Conservation (phyloP, 2,888 invertebrate genomes). For the Rotaria magnacalcarata region DNA sequence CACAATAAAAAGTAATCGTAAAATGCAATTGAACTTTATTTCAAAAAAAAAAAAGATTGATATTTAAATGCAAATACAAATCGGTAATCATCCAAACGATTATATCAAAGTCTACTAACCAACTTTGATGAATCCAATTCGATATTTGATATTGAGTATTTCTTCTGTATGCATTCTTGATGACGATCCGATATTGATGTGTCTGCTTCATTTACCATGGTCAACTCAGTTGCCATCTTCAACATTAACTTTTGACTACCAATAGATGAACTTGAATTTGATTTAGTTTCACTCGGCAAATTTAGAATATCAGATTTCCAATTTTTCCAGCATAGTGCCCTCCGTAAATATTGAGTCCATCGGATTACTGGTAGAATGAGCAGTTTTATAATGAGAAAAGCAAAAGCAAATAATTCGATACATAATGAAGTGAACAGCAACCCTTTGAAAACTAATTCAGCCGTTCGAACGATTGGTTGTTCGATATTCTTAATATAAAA, state of each 20-base stretch:
- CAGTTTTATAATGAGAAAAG: constrained; percentile 16
- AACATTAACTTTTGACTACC: not conserved
- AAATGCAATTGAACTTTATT: too few species aligned
- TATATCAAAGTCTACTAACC: too few species aligned
- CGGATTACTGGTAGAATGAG: not conserved
- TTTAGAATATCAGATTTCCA: not conserved
- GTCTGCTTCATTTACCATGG: too few species aligned
- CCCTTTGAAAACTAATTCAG: not conserved
- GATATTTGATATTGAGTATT: too few species aligned
- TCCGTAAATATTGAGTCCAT: not conserved
- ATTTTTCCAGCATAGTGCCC: not conserved
- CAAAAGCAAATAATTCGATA: constrained; percentile 11
- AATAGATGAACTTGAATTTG: not conserved
- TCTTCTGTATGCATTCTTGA: too few species aligned
- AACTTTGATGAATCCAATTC: too few species aligned
- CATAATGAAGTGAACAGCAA: constrained; percentile 6
- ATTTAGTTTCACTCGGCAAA: not conserved
- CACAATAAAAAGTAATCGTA: too few species aligned
- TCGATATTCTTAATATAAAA: constrained; percentile 22
- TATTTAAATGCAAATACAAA: too few species aligned
- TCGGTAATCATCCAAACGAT: too few species aligned
- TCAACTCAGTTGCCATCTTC: not conserved
- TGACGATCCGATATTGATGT: too few species aligned
- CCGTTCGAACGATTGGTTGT: not conserved
- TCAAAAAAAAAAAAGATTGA: too few species aligned